Evolutionary conservation across 2,113 vertebrate genomes (phyloP).

Genomic region (Xiphorhynchus elegans): DNA sequence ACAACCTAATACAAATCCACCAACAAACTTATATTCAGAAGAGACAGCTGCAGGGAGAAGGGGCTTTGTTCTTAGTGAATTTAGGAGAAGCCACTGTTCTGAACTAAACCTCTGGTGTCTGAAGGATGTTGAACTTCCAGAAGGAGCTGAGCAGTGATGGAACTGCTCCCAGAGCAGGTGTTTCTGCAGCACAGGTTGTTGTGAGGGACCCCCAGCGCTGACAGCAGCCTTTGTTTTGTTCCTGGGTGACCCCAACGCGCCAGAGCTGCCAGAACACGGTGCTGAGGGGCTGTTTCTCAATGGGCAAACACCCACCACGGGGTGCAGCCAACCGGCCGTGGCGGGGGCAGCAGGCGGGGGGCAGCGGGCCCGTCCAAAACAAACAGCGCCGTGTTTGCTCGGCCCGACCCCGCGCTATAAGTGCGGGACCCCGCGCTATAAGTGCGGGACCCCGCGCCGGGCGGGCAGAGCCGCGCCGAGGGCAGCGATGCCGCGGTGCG

Average conservation of each 20-base stretch:
- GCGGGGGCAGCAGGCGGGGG: background rate
- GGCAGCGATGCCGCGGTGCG: background rate
- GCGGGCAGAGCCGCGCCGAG: background rate
- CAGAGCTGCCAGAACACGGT: rapidly evolving
- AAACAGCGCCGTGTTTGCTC: background rate
- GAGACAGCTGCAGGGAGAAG: background rate
- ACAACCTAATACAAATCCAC: background rate
- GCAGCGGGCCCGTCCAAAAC: background rate
- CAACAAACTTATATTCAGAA: background rate
- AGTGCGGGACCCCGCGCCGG: background rate
- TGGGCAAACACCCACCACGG: background rate
- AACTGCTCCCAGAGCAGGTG: rapidly evolving
- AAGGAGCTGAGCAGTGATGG: background rate
- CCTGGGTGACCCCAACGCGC: rapidly evolving
- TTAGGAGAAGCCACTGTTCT: rapidly evolving
- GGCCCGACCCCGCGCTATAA: background rate
- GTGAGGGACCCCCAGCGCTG: rapidly evolving
- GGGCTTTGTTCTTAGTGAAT: background rate
- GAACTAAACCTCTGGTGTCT: background rate
- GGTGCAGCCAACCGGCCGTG: background rate
- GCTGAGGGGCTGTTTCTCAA: background rate
- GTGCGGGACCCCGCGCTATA: background rate
- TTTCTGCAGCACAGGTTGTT: rapidly evolving
- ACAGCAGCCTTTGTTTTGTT: rapidly evolving
- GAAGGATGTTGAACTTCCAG: rapidly evolving